Percentiles rank a stretch among this genome's conserved stretches.
phyloP scores from a whole-genome alignment of 2,113 vertebrate species.

The Tychaedon coryphoeus region DNA sequence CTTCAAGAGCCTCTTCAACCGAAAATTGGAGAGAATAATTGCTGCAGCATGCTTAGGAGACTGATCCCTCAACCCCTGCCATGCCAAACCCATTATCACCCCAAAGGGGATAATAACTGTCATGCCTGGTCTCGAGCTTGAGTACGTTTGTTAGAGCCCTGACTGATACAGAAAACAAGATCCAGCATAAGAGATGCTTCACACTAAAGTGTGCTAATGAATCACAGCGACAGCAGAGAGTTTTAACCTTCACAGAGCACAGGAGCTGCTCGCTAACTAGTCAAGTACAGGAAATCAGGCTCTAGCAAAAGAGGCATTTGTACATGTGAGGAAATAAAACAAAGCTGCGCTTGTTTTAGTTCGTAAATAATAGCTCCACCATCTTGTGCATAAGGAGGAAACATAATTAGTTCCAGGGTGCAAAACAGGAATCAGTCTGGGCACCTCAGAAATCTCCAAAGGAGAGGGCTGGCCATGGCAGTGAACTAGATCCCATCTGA shows the following conservation, averaged over 20 bases:
- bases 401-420: not conserved
- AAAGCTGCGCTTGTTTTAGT: not conserved
- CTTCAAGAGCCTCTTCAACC: not conserved
- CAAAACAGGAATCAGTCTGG: not conserved
- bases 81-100: conserved; percentile 55
- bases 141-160: conserved; percentile 41
- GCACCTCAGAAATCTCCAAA: not conserved
- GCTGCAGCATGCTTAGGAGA: conserved; percentile 36
- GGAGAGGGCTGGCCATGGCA: not conserved
- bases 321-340: not conserved
- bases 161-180: conserved; percentile 49
- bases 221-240: conserved; percentile 33
- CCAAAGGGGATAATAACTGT: conserved; percentile 69
- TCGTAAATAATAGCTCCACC: not conserved
- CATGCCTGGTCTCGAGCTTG: conserved; percentile 17
- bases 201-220: conserved; percentile 47
- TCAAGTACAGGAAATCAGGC: not conserved
- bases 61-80: conserved; percentile 59
- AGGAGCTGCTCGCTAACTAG: not conserved
- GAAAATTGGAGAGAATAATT: conserved; percentile 41
- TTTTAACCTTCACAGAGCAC: conserved; percentile 27
- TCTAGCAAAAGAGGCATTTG: not conserved
- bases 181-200: conserved; percentile 38
- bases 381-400: not conserved
- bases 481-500: not conserved